Evolutionary conservation across 2,888 invertebrate genomes (phyloP).

Genomic region (Diarsia dahlii): DNA sequence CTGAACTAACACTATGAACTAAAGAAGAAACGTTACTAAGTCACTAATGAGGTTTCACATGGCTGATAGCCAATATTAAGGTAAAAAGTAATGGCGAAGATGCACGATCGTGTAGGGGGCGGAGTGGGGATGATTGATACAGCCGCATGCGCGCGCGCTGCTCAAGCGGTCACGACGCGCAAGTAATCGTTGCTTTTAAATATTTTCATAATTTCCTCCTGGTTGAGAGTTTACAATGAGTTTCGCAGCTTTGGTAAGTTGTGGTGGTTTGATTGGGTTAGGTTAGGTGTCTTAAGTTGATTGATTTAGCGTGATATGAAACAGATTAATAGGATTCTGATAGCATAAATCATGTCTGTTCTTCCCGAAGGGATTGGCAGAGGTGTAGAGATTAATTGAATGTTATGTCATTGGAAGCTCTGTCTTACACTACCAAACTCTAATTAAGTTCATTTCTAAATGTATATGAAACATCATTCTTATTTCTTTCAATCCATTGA

Average conservation of each 20-base stretch:
- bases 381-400: too few species aligned
- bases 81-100: constrained; percentile 56
- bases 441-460: not conserved
- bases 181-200: constrained; percentile 56
- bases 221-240: constrained; percentile 16
- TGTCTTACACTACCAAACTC: too few species aligned
- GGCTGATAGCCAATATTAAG: constrained; percentile 54
- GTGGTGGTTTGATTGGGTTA: not conserved
- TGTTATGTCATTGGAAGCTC: not conserved
- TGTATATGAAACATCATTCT: not conserved
- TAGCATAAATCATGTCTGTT: not conserved
- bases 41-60: constrained; percentile 59
- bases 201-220: constrained; percentile 49
- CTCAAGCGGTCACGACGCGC: constrained; percentile 54
- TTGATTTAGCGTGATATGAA: not conserved
- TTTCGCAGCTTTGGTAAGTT: not conserved
- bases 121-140: constrained; percentile 69
- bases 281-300: not conserved
- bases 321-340: too few species aligned
- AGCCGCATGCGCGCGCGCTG: constrained; percentile 48
- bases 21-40: constrained; percentile 42
- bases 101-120: constrained; percentile 62
- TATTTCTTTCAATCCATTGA: not conserved
- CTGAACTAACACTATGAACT: constrained; percentile 9
- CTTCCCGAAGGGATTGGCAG: not conserved